A percentile compares a stretch with the other conserved stretches of the same genome.
Conservation (phyloP, 2,113 vertebrate genomes). For the Cisticola juncidis region DNA sequence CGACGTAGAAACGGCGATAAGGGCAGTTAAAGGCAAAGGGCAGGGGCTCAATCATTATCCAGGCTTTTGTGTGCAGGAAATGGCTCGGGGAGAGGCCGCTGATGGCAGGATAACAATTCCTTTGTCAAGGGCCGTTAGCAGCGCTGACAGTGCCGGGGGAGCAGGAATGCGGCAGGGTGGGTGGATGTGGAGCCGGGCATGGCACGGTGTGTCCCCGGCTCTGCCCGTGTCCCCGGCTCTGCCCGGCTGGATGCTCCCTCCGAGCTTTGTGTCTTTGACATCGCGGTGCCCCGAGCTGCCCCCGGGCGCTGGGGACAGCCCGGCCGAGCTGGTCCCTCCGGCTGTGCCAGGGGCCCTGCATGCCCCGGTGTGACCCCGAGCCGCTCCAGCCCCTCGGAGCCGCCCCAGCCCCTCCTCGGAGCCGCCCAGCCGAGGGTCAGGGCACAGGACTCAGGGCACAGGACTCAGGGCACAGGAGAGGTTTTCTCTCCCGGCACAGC, state of each 20-base stretch:
- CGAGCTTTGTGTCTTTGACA: accelerated
- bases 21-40: neutral
- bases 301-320: neutral
- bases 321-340: too few relatives aligned
- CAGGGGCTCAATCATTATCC: neutral
- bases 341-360: too few relatives aligned
- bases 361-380: neutral
- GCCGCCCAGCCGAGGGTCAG: neutral
- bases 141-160: neutral
- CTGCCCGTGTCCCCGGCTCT: too few relatives aligned
- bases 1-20: neutral
- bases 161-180: neutral
- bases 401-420: neutral
- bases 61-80: neutral
- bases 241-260: neutral
- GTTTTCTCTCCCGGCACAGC: neutral
- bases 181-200: neutral
- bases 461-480: neutral
- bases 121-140: neutral
- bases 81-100: accelerated
- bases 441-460: neutral
- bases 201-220: accelerated
- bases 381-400: neutral
- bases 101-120: neutral
- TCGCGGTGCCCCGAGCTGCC: accelerated